Percentiles rank a stretch among this genome's conserved stretches.
Evolutionary conservation across 2,797 vertebrate species (phyloP).

Genomic region (Coilia nasus): DNA sequence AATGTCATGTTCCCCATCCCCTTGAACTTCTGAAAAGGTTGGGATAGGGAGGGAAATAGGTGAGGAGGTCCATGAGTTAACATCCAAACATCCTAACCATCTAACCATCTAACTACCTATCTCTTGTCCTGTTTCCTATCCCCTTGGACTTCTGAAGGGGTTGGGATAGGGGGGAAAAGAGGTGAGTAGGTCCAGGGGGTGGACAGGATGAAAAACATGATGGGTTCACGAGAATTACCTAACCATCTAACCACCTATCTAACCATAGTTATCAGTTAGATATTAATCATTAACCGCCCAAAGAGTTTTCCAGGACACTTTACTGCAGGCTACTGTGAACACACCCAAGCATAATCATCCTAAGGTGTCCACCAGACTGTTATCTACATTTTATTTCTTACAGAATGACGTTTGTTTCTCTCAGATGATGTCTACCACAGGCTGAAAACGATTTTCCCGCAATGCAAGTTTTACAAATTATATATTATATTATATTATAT

Average conservation of each 20-base stretch:
- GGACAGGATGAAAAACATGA: not conserved
- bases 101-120: too few species aligned
- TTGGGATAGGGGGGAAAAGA: too few species aligned
- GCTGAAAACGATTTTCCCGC: not conserved
- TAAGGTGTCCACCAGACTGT: not conserved
- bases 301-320: not conserved
- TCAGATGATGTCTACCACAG: not conserved
- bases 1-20: not conserved
- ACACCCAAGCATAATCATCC: not conserved
- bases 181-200: not conserved
- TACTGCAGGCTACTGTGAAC: not conserved
- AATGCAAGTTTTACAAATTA: not conserved
- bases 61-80: not conserved
- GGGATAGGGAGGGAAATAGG: not conserved
- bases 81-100: too few species aligned
- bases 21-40: not conserved
- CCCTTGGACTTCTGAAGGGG: too few species aligned
- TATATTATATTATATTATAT: not conserved
- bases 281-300: not conserved
- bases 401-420: not conserved
- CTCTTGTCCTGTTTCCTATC: too few species aligned
- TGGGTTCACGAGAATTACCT: too few species aligned
- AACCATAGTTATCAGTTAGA: not conserved
- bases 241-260: not conserved
- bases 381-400: not conserved